These are phyloP conservation scores for Lamellibrachia columna DNA, from an alignment of 2,888 invertebrate genomes.

Conservation along the genomic window DNA sequence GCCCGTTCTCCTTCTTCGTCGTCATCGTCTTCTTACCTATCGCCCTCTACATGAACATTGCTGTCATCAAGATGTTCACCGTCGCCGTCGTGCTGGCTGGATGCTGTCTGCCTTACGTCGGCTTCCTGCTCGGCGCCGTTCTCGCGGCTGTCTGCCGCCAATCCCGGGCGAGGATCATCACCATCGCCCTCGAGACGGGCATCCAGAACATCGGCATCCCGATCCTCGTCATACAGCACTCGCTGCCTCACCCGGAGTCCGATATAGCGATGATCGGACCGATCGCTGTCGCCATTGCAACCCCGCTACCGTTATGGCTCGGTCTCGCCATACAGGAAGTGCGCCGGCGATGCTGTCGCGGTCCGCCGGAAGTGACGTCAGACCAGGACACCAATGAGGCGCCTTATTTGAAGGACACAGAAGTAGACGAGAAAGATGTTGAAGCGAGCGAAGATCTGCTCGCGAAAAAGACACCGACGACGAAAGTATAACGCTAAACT, in stretches of 20 bases:
- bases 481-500: not conserved
- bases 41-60: slow-evolving; percentile 78
- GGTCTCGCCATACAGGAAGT: slow-evolving; percentile 24
- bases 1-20: slow-evolving; percentile 65
- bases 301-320: slow-evolving; percentile 31
- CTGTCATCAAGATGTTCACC: slow-evolving; percentile 86
- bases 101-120: slow-evolving; percentile 54
- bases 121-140: slow-evolving; percentile 41
- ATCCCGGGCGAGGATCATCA: not conserved
- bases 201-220: not conserved
- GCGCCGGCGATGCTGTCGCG: slow-evolving; percentile 16
- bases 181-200: not conserved
- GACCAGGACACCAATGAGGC: not conserved
- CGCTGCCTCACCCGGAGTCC: slow-evolving; percentile 83
- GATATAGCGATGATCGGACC: slow-evolving; percentile 79
- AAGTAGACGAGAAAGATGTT: not conserved
- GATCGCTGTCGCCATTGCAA: slow-evolving; percentile 36
- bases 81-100: slow-evolving; percentile 51
- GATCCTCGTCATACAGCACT: slow-evolving; percentile 75
- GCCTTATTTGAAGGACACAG: not conserved
- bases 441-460: not conserved
- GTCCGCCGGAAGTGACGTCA: not conserved
- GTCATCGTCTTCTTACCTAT: slow-evolving; percentile 64
- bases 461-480: not conserved
- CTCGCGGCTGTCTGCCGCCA: not conserved